Base-by-base conservation (phyloP, 2,888 invertebrate species). In the Parasteatoda lunata region DNA sequence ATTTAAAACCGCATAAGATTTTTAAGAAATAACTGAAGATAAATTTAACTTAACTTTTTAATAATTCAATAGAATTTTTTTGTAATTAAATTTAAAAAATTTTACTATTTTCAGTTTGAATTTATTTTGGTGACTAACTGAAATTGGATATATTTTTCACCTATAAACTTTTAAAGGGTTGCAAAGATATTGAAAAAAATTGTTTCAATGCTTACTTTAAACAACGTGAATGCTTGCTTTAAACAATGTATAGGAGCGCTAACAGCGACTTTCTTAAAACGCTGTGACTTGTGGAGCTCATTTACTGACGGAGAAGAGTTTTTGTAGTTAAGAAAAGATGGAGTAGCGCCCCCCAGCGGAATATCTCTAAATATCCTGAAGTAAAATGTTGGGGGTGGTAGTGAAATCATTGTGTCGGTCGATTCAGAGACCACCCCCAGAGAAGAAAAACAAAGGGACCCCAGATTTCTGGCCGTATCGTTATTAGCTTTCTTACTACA, bases 401-500 rank as follows among this genome's bases (percentile, higher is more conserved):
- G 48, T 9, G 49, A n/a, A 47, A 70, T 11, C 48, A 70, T 70
- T 70, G 47, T 77, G 68, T 77, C 66, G 66, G 77, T 77, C 66
- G 77, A 77, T 77, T 77, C 52, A 45, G 5, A 68, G 68, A 69
- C 77, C 77, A 77, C 77, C 77, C 68, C 66, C 48, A 51, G 77
- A 68, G 68, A 77, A 77, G 77, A 68, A 77, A 77, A 77, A 68
- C 68, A 68, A 77, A 77, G 68, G 68, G 68, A 52, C 15, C 65
- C 76, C 13, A 76, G 65, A 76, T 76, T 76, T 65, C 64, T 65
- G 64, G 76, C 64, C 76, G 73, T 75, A 47, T 54, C n/a, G 59
- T 75, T 75, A 64, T 75, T 75, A 75, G 59, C 47, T 47, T 76
- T 66, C 66, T 59, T 59, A 13, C n/a, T n/a, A 9, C 59, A 59